Conservation (phyloP, 2,888 invertebrate genomes). For the Euproctis similis region DNA sequence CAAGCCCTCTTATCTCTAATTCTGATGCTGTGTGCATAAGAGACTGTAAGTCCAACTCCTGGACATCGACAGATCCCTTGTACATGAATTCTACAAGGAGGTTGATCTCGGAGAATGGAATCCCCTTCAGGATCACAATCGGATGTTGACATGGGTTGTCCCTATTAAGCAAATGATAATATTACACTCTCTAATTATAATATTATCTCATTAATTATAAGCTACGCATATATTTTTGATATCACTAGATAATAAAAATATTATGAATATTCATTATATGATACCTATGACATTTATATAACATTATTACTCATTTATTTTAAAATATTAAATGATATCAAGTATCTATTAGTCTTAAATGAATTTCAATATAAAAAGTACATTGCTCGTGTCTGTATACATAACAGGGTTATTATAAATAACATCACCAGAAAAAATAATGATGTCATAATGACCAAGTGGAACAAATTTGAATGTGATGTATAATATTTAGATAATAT, state of each 20-base stretch:
- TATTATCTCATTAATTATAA: conserved; percentile 31
- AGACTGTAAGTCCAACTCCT: conserved; percentile 77
- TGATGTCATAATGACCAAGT: conserved; percentile 60
- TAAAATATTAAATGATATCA: conserved; percentile 8
- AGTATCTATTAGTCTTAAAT: conserved; percentile 16
- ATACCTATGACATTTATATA: conserved; percentile 35
- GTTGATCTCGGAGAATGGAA: conserved; percentile 79
- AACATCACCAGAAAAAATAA: conserved; percentile 55
- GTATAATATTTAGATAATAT: conserved; percentile 3
- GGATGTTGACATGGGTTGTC: conserved; percentile 85
- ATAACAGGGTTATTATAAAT: conserved; percentile 46
- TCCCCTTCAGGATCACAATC: conserved; percentile 81
- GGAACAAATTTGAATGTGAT: conserved; percentile 34
- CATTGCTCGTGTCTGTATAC: conserved; percentile 37
- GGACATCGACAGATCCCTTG: conserved; percentile 81
- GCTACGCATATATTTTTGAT: conserved; percentile 31
- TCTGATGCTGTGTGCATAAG: conserved; percentile 81
- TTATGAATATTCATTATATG: conserved; percentile 14
- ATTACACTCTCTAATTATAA: conserved; percentile 16
- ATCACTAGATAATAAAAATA: conserved; percentile 35
- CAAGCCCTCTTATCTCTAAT: conserved; percentile 79
- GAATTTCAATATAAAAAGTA: conserved; percentile 28
- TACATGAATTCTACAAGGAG: conserved; percentile 82
- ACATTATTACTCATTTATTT: conserved; percentile 22
- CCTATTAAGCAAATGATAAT: conserved; percentile 32